Percentiles rank a stretch among this genome's conserved stretches.
Evolutionary conservation across 1,140 invertebrate genomes (phyloP).

Genomic region (Zeugodacus cucurbitae): DNA sequence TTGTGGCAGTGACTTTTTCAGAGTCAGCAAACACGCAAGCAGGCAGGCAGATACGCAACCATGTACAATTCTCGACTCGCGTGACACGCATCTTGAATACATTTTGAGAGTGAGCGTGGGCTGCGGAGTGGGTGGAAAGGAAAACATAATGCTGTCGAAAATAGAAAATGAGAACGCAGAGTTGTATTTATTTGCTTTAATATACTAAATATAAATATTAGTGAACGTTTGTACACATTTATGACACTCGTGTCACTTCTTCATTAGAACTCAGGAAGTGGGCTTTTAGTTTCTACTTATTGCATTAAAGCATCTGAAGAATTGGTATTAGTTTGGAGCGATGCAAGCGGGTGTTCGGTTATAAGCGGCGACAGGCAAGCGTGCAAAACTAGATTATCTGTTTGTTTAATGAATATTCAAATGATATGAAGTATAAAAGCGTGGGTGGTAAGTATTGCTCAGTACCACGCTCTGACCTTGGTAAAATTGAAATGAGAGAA

Average conservation of each 20-base stretch:
- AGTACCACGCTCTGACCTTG: neutral
- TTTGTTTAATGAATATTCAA: neutral
- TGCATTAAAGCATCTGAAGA: neutral
- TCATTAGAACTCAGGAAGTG: neutral
- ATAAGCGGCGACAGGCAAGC: neutral
- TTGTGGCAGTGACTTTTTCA: neutral
- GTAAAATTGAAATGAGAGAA: neutral
- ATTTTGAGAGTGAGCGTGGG: neutral
- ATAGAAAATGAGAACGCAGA: neutral
- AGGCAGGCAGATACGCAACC: neutral
- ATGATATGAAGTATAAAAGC: neutral
- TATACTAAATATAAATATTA: neutral
- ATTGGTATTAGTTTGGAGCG: too few species aligned
- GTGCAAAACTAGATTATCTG: neutral
- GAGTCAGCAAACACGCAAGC: neutral
- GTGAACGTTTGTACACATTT: neutral
- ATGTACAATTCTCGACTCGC: neutral
- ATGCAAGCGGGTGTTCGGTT: neutral
- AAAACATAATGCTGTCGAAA: neutral
- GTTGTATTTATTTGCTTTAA: neutral
- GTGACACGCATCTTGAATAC: neutral
- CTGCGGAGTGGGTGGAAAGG: neutral
- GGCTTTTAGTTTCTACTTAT: neutral
- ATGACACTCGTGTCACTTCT: neutral
- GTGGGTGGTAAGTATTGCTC: neutral